These are phyloP conservation scores for Oscheius sp. DNA, from an alignment of 2,888 invertebrate genomes.

Conservation along the genomic window DNA sequence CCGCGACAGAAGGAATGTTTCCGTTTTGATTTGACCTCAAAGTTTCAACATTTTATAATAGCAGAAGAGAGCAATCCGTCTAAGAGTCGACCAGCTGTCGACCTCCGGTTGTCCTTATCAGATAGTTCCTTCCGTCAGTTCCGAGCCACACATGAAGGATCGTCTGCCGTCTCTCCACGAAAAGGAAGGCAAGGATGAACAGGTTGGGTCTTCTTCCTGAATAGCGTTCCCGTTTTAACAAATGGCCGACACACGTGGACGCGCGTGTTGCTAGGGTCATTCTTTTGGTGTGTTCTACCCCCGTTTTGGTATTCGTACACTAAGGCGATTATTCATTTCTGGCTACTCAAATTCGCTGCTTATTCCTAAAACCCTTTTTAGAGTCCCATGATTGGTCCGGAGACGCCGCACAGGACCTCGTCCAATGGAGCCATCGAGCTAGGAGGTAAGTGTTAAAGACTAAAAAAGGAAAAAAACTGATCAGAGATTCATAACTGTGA, in stretches of 20 bases:
- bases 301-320: conserved; percentile 30
- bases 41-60: no score
- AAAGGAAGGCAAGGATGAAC: conserved; percentile 17
- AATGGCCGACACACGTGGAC: conserved; percentile 11
- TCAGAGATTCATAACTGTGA: no score
- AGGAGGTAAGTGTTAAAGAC: background rate
- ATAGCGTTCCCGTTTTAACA: background rate
- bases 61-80: no score
- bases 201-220: conserved; percentile 9
- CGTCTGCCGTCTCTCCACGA: background rate
- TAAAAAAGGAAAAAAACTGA: no score
- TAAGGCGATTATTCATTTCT: conserved; percentile 21
- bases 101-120: conserved; percentile 17
- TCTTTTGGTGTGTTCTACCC: background rate
- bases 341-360: background rate
- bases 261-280: conserved; percentile 29
- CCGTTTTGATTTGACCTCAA: no score
- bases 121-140: background rate
- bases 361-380: background rate
- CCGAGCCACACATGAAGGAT: conserved; percentile 23
- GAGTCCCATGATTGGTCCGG: conserved; percentile 30
- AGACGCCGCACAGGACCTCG: conserved; percentile 12
- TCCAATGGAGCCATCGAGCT: conserved; percentile 27
- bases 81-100: background rate
- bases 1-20: no score